phyloP scores from a whole-genome alignment of 2,888 invertebrate genomes.

The Azorinus chamasolen region DNA sequence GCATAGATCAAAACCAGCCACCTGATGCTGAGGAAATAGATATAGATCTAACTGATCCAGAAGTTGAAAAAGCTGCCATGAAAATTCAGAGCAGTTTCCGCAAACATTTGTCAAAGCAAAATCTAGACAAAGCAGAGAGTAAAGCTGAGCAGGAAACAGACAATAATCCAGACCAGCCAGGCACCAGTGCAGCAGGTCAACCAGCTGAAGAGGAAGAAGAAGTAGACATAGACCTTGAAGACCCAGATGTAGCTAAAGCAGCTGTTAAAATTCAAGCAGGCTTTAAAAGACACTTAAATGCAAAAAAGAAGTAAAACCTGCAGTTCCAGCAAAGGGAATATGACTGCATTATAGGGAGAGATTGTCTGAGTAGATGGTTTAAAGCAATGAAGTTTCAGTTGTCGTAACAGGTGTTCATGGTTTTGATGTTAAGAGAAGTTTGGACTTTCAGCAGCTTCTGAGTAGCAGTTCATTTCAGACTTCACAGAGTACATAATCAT shows the following conservation, averaged over 20 bases:
- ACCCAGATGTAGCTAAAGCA: slow-evolving; percentile 70
- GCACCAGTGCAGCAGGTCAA: slow-evolving; percentile 1
- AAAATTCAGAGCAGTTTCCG: slow-evolving; percentile 80
- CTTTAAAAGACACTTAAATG: slow-evolving; percentile 67
- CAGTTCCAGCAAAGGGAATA: neutral
- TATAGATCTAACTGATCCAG: slow-evolving; percentile 77
- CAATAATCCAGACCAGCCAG: slow-evolving; percentile 5
- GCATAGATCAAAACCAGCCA: neutral
- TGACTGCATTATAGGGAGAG: neutral
- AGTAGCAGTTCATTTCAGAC: neutral
- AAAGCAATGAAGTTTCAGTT: neutral
- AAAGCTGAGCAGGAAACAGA: slow-evolving; percentile 5
- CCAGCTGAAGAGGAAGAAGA: slow-evolving; percentile 40
- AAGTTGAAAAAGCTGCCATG: slow-evolving; percentile 73
- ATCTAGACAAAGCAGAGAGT: slow-evolving; percentile 13
- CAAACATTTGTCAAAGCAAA: slow-evolving; percentile 31
- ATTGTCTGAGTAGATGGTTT: neutral
- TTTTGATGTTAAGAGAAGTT: too few relatives aligned
- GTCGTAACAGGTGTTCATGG: neutral
- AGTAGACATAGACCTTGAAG: slow-evolving; percentile 69
- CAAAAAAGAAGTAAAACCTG: slow-evolving; percentile 40
- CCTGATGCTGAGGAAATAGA: slow-evolving; percentile 67
- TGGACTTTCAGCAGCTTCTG: neutral
- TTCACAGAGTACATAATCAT: too few relatives aligned
- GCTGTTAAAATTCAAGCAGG: slow-evolving; percentile 83